Evolutionary conservation across 2,888 invertebrate genomes (phyloP), one percentile per base, ranked within the genome.

Genomic region (Leptinotarsa peninsularis): DNA sequence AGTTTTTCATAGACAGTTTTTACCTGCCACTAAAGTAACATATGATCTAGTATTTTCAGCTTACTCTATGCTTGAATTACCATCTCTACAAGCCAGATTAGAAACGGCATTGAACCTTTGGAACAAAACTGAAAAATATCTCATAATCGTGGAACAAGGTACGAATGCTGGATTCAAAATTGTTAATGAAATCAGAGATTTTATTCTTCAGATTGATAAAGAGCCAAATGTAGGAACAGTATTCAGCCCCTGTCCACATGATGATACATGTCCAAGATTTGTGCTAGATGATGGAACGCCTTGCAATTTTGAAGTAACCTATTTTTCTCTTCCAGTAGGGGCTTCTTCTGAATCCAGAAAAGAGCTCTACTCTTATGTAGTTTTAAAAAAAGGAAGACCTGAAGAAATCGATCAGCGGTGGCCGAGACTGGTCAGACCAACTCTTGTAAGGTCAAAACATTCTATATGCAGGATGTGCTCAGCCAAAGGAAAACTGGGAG

Each of bases 161-260:
- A 93, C 94, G 0, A 92, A 92, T 78, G 93, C 94, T 58, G 98
- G 97, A 3, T 97, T 95, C 85, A 90, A 91, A 85, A 90, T 91
- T 5, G 90, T 98, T 0, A 93, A 94, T 81, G 97, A 98, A 90
- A 95, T 95, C 0, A 91, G 97, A 82, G 94, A 96, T 80, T 95
- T 93, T 85, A 89, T 98, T 50, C 87, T 96, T 2, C 90, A 91
- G 85, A 85, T 91, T 72, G 79, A 89, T 78, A 82, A 79, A 66
- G 78, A 80, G 54, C 49, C 84, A 63, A 87, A 86, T 18, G 85
- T 85, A 49, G 93, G 91, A 0, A 91, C 93, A 81, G 92, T 94
- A 0, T 94, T 95, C 86, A 92, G 96, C 66, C 97, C 97, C 50
- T 98, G 98, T 86, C 94, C 97, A 0, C 96, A 97, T 84, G 95